Percentiles rank a stretch among this genome's conserved stretches.
Conservation (phyloP, 1,140 invertebrate genomes). For the Dreissena polymorpha region DNA sequence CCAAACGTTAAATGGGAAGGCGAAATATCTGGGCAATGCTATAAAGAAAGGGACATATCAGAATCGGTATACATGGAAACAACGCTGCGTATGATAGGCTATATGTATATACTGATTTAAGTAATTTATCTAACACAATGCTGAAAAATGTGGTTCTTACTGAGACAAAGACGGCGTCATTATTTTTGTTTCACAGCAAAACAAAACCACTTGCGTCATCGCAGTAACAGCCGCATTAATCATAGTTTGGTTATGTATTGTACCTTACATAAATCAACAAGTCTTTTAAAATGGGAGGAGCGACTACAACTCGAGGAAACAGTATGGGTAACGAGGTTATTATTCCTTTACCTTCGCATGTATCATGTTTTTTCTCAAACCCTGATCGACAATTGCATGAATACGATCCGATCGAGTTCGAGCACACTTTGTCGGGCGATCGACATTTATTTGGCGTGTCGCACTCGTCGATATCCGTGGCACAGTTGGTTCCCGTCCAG, state of each 20-base stretch:
- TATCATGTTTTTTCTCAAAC: neutral
- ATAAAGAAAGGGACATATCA: no score
- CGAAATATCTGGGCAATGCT: no score
- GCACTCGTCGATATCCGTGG: constrained; percentile 61
- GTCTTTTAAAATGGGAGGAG: neutral
- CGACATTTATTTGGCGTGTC: constrained; percentile 30
- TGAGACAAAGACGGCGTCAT: neutral
- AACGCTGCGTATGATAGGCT: no score
- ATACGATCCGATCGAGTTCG: constrained; percentile 58
- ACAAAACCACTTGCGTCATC: neutral
- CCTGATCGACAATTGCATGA: constrained; percentile 57
- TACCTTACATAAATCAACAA: neutral
- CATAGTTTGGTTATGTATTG: neutral
- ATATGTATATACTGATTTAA: no score
- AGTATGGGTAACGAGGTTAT: constrained; percentile 7
- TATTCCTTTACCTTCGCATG: constrained; percentile 26
- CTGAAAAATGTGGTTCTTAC: neutral
- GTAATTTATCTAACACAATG: no score
- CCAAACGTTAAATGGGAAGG: no score
- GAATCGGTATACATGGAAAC: no score
- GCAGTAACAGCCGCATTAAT: neutral
- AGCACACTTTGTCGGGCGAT: constrained; percentile 31
- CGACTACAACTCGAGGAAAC: neutral
- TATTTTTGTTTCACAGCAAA: no score
- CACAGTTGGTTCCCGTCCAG: constrained; percentile 61